Conservation (phyloP, 2,888 invertebrate genomes). For the Cheilosia impressa region DNA sequence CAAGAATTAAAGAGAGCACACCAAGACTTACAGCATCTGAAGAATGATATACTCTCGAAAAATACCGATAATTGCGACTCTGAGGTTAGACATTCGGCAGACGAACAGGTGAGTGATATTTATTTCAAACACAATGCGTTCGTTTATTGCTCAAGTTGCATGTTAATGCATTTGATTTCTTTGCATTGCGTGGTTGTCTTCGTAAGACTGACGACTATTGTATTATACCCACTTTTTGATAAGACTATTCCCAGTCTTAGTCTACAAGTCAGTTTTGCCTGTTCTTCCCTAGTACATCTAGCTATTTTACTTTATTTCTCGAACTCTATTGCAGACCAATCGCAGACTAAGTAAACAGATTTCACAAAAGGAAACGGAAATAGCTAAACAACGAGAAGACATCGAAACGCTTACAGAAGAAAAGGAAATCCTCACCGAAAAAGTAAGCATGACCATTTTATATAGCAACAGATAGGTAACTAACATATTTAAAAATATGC, state of each 20-base stretch:
- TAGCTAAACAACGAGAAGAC: conserved; percentile 77
- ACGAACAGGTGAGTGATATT: conserved; percentile 74
- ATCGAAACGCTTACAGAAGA: conserved; percentile 77
- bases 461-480: not conserved
- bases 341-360: conserved; percentile 80
- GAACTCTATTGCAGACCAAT: conserved; percentile 77
- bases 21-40: conserved; percentile 78
- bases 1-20: conserved; percentile 76
- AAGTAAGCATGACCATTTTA: conserved; percentile 76
- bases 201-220: too few relatives aligned
- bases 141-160: too few relatives aligned
- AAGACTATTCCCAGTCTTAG: too few relatives aligned
- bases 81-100: conserved; percentile 72
- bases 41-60: conserved; percentile 76
- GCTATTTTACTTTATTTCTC: not conserved
- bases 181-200: too few relatives aligned
- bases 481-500: too few relatives aligned
- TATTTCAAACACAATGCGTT: too few relatives aligned
- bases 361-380: conserved; percentile 78
- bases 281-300: too few relatives aligned
- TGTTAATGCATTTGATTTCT: too few relatives aligned
- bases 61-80: conserved; percentile 73
- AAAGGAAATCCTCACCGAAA: conserved; percentile 76
- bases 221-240: too few relatives aligned
- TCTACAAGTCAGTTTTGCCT: too few relatives aligned